Evolutionary conservation across 2,797 vertebrate genomes (phyloP).

Genomic region (Lindbergichthys nudifrons): DNA sequence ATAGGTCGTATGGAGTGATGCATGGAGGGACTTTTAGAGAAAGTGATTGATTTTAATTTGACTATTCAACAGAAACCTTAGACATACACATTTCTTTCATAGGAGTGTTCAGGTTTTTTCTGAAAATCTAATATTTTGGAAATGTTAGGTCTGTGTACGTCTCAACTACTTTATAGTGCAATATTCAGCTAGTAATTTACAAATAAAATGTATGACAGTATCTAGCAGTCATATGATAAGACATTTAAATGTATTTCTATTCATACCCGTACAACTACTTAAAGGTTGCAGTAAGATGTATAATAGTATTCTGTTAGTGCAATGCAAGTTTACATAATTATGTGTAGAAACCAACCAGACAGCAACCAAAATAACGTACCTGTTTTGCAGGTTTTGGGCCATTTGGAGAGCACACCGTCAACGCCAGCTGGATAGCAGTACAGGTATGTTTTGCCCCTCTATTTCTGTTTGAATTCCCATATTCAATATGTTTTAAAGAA

Average conservation of each 20-base stretch:
- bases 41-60: slow-evolving; percentile 24
- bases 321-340: not conserved
- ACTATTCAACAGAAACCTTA: slow-evolving; percentile 6
- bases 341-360: not conserved
- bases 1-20: slow-evolving; percentile 9
- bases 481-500: not conserved
- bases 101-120: not conserved
- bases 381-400: slow-evolving; percentile 92
- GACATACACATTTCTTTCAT: not conserved
- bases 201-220: not conserved
- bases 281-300: not conserved
- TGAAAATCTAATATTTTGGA: not conserved
- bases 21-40: slow-evolving; percentile 5
- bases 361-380: not conserved
- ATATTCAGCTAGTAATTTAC: not conserved
- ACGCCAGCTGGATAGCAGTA: slow-evolving; percentile 97
- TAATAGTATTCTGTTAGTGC: not conserved
- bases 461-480: slow-evolving; percentile 7
- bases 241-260: not conserved
- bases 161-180: not conserved
- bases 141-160: not conserved
- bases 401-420: slow-evolving; percentile 93
- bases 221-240: not conserved
- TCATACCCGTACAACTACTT: not conserved
- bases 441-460: slow-evolving; percentile 84